Evolutionary conservation across 2,113 vertebrate species (phyloP).

Genomic region (Phyllostomus discolor): DNA sequence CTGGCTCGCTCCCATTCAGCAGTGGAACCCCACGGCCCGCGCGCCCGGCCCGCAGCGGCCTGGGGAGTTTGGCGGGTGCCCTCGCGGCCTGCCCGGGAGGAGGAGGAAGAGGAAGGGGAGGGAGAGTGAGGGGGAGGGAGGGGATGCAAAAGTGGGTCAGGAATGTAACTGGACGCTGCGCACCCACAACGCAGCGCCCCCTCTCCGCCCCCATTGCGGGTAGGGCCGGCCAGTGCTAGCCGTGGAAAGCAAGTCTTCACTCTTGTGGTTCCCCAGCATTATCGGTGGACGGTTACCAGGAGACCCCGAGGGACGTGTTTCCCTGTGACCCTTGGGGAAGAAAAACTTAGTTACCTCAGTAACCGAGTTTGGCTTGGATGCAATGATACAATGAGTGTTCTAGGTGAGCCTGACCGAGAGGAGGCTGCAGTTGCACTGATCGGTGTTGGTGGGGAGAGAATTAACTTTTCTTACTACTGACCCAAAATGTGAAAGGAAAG

Average conservation of each 20-base stretch:
- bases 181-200: slow-evolving; percentile 73
- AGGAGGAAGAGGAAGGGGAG: slow-evolving; percentile 69
- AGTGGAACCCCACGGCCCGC: not conserved
- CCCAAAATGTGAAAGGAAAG: not conserved
- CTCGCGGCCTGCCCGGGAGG: slow-evolving; percentile 62
- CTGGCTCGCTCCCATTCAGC: not conserved
- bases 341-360: slow-evolving; percentile 84
- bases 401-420: slow-evolving; percentile 79
- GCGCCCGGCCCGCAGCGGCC: not conserved
- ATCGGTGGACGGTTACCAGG: slow-evolving; percentile 80
- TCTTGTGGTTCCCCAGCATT: slow-evolving; percentile 76
- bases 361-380: slow-evolving; percentile 85
- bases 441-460: not conserved
- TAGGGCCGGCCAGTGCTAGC: slow-evolving; percentile 75
- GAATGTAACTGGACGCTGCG: slow-evolving; percentile 86
- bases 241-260: slow-evolving; percentile 75
- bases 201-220: slow-evolving; percentile 64
- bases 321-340: slow-evolving; percentile 82
- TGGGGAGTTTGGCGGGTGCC: slow-evolving; percentile 53
- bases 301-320: slow-evolving; percentile 83
- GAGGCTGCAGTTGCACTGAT: slow-evolving; percentile 38
- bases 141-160: slow-evolving; percentile 86
- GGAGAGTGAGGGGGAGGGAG: slow-evolving; percentile 76
- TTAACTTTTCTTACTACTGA: slow-evolving; percentile 45
- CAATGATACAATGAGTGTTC: slow-evolving; percentile 77